Evolutionary conservation across 2,113 vertebrate species (phyloP), one percentile per base, ranked within the genome.

Genomic region (Sebastes schlegelii): DNA sequence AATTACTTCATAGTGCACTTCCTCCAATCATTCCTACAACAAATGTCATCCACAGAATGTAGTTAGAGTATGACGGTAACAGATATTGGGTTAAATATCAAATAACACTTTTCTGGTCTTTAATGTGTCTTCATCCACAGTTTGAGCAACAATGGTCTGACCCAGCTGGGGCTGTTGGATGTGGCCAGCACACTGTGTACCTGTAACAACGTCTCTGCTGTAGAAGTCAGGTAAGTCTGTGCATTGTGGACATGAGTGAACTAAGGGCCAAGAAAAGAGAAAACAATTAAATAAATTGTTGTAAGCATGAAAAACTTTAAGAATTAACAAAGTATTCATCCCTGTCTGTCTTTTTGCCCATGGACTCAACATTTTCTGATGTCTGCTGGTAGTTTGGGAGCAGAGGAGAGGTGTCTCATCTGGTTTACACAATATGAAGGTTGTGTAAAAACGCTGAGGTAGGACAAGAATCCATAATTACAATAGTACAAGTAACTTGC

Each of bases 381-480:
- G 61, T 63, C 34, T 77, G 77, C 34, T 88, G 21, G 23, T 88
- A 98, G 97, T 88, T 89, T 97, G 89, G 94, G 88, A 74, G 78
- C 90, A 40, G 88, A 95, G 68, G 89, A 94, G 76, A 94, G 75
- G 66, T 94, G 95, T 84, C 14, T 94, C 65, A 92, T 98, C 84
- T 93, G 83, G 72, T 87, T 97, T 87, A 87, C 79, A 46, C 91
- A 65, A 2, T 21, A 84, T 58, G 68, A 86, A 46, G 80, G 85
- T 13, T 14, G 83, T 0, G 74, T 65, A 64, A 95, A 95, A 90
- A 92, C 80, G 48, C 55, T 98, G 8, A 97, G 97, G 97, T 98
- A 94, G 89, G 74, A 57, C 34, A 16, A 13, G 1, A 17, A 34
- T 21, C 6, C 7, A 23, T 4, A 14, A 14, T 58, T 4, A 6